Base-by-base conservation (phyloP, 2,113 vertebrate genomes). In the Agapornis roseicollis region DNA sequence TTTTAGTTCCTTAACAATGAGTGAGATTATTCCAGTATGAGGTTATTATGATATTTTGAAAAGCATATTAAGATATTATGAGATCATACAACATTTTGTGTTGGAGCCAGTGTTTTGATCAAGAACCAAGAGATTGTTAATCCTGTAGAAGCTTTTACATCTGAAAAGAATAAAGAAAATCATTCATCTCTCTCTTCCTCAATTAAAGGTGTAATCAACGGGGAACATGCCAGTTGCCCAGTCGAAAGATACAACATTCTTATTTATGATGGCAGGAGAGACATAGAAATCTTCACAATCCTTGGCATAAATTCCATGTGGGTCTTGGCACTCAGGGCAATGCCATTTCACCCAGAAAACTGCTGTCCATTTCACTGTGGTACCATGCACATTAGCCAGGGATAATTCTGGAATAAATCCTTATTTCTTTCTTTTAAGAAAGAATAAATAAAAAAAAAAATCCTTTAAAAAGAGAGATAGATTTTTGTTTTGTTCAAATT, bases 401-500 rank as follows among this genome's bases (percentile, higher is more conserved):
- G 83, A 90, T 77, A 86, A 96, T 88, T 94, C 95, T 92, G 91
- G 92, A 95, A 83, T 72, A 76, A 69, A 78, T 64, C 20, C 2
- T 27, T 81, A 47, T 12, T 94, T 95, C 41, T 96, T 82, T 72
- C 31, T 61, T 23, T 61, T 55, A 18, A 69, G 41, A 31, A 49
- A 35, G 49, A 80, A 33, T 65, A 41, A 28, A 49, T 31, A 60
- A 68, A 35, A 35, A 37, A 46, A 58, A 44, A 85, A 39, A 16
- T 1, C 22, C 16, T 63, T 17, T 46, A 22, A 93, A 96, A 94
- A 89, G 76, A 90, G 74, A 97, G 65, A 94, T 89, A 94, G 86
- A 91, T 97, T 97, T 71, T 88, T 91, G 12, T 96, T 96, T 92
- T 95, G 89, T 81, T 96, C 97, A 97, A 98, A 93, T 97, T 97